phyloP scores from a whole-genome alignment of 2,797 vertebrate species.

The Hozukius guyotensis region DNA sequence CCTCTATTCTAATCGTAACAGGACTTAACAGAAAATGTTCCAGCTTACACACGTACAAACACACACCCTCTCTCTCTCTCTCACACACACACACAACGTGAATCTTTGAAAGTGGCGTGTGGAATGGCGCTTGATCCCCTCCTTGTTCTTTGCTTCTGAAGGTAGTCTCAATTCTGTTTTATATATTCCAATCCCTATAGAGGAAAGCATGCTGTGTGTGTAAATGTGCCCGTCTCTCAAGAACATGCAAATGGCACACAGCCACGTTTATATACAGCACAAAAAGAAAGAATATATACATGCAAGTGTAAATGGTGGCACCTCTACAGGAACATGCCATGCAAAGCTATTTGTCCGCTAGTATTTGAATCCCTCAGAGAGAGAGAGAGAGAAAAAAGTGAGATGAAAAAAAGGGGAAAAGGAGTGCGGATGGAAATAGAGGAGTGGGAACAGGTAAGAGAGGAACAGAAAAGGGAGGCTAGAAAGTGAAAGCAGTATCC shows the following conservation, averaged over 20 bases:
- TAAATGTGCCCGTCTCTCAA: not conserved
- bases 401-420: not conserved
- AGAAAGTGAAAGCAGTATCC: not conserved
- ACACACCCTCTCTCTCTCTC: not conserved
- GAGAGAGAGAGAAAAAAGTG: not conserved
- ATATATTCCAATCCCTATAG: constrained; percentile 30
- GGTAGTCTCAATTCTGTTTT: constrained; percentile 33
- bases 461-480: not conserved
- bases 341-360: constrained; percentile 29
- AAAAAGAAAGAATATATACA: constrained; percentile 2
- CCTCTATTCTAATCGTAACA: constrained; percentile 63
- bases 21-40: constrained; percentile 46
- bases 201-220: not conserved
- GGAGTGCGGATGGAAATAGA: not conserved
- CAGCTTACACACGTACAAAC: constrained; percentile 29
- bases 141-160: constrained; percentile 34
- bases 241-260: constrained; percentile 20
- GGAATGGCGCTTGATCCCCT: constrained; percentile 42
- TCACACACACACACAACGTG: not conserved
- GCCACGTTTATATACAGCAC: not conserved
- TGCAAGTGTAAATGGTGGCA: not conserved
- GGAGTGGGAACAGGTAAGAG: not conserved
- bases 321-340: constrained; percentile 1
- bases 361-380: constrained; percentile 8
- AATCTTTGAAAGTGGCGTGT: constrained; percentile 35